These are phyloP conservation scores for Heliconius ethilla DNA, from an alignment of 2,888 invertebrate species.

Conservation along the genomic window DNA sequence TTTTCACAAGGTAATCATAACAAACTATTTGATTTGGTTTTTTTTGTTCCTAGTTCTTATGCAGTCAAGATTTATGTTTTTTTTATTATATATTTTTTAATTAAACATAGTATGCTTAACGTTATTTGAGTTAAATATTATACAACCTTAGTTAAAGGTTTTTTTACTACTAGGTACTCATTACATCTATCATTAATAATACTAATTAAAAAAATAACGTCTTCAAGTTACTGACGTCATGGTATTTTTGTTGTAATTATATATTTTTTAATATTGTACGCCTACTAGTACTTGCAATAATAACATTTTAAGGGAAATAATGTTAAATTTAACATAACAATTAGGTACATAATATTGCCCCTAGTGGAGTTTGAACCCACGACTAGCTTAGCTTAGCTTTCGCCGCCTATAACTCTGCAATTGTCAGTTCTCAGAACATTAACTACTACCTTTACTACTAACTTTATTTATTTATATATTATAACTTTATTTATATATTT, in stretches of 20 bases:
- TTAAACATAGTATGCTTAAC: neutral
- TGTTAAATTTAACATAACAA: neutral
- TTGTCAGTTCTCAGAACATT: neutral
- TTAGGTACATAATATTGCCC: too few relatives aligned
- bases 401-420: neutral
- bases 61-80: too few relatives aligned
- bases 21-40: too few relatives aligned
- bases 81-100: neutral
- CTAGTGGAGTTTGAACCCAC: too few relatives aligned
- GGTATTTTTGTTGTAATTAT: neutral
- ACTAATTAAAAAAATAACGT: too few relatives aligned
- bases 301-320: neutral
- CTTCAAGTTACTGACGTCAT: neutral
- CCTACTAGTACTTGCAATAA: neutral
- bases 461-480: too few relatives aligned
- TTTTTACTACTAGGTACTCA: neutral
- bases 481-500: too few relatives aligned
- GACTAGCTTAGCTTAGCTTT: neutral
- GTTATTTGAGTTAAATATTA: neutral
- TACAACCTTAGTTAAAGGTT: slow-evolving; percentile 1
- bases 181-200: neutral
- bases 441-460: neutral
- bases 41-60: neutral
- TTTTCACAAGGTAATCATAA: too few relatives aligned
- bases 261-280: neutral